These are phyloP conservation scores for Oreonectes daqikongensis DNA, from an alignment of 2,797 vertebrate species.

Conservation along the genomic window DNA sequence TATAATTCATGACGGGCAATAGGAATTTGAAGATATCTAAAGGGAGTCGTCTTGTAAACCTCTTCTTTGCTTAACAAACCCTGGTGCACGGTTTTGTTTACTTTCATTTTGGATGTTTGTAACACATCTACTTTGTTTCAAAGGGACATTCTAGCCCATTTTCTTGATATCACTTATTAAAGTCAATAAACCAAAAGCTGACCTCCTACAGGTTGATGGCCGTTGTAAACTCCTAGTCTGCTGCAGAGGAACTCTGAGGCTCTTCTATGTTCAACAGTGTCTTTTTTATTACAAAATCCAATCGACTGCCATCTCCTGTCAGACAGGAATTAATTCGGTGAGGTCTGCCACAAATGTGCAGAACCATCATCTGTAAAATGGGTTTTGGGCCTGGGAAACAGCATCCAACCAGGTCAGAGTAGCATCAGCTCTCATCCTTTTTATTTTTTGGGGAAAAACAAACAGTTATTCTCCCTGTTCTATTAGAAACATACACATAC, in stretches of 20 bases:
- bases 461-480: conserved; percentile 27
- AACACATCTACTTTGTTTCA: conserved; percentile 20
- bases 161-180: neutral
- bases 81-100: conserved; percentile 25
- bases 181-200: conserved; percentile 34
- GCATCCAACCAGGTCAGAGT: conserved; percentile 58
- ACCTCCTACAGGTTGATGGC: conserved; percentile 9
- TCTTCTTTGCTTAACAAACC: conserved; percentile 47
- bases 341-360: conserved; percentile 51
- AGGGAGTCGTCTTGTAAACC: conserved; percentile 43
- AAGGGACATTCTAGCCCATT: neutral
- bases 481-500: conserved; percentile 4
- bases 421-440: conserved; percentile 1
- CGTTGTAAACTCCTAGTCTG: conserved; percentile 17
- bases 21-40: conserved; percentile 46
- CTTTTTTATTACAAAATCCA: conserved; percentile 66
- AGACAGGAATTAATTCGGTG: conserved; percentile 70
- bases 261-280: conserved; percentile 32
- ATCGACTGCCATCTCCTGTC: conserved; percentile 67
- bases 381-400: conserved; percentile 67
- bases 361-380: conserved; percentile 72
- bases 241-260: conserved; percentile 4
- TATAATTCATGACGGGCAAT: conserved; percentile 55
- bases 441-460: too few relatives aligned
- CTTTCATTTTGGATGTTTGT: conserved; percentile 13